Evolutionary conservation across 2,113 vertebrate species (phyloP).

Genomic region (Glaucidium brasilianum): DNA sequence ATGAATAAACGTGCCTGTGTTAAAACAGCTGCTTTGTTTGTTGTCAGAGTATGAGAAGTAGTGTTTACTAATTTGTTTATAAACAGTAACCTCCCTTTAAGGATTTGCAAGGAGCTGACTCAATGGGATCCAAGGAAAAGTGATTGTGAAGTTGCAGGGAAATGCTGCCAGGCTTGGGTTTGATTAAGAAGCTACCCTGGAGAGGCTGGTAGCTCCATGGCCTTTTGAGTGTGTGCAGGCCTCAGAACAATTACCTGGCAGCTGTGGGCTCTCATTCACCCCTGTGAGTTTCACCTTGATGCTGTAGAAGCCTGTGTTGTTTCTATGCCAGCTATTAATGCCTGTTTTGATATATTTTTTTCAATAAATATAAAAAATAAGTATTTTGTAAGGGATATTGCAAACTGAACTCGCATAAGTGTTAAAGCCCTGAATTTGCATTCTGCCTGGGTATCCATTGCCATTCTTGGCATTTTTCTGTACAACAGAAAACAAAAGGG

Average conservation of each 20-base stretch:
- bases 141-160: not conserved
- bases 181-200: not conserved
- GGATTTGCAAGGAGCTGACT: not conserved
- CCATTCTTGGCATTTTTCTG: not conserved
- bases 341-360: not conserved
- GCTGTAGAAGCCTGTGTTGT: not conserved
- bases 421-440: not conserved
- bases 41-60: too few relatives aligned
- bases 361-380: not conserved
- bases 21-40: not conserved
- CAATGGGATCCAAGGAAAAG: not conserved
- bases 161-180: not conserved
- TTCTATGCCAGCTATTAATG: not conserved
- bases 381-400: not conserved
- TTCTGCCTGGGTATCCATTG: not conserved
- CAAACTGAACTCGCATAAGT: not conserved
- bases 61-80: not conserved
- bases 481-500: too few relatives aligned
- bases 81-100: not conserved
- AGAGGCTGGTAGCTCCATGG: not conserved
- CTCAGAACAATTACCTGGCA: not conserved
- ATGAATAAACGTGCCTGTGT: not conserved
- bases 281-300: not conserved
- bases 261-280: rapidly evolving
- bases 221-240: not conserved